Base-by-base conservation (phyloP, 2,113 vertebrate genomes). In the Melospiza georgiana region DNA sequence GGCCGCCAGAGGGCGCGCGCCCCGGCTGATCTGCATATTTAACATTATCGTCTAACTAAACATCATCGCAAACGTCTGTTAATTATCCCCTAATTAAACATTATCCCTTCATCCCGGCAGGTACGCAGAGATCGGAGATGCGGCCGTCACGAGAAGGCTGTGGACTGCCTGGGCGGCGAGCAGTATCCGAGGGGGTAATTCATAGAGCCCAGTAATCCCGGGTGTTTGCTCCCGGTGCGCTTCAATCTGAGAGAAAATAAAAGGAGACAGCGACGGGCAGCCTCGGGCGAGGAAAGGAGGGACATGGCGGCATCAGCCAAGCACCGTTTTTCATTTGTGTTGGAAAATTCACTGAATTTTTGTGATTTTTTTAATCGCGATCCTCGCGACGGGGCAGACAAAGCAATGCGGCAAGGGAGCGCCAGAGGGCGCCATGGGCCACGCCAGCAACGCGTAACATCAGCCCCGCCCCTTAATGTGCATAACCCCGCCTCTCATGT, bases 361-460 rank as follows among this genome's bases (percentile, higher is more conserved):
- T 5, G 2, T 20, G 5, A 1, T 6, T 43, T 33, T 33, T 58
- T 58, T 7, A 13, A 16, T 20, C 6, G 21, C 35, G 3, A 21
- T 20, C 10, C 44, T 14, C 52, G 3, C 12, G 12, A 25, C 24
- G 12, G 6, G n/a, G 30, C 30, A 12, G 58, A 11, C 3, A 15
- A 10, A 51, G 9, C 31, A 51, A 28, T 17, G 24, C 16, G 5
- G 12, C 8, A n/a, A 39, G 1, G 1, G 18, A 31, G 1, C 76
- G 68, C 86, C 61, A 81, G 68, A 27, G 33, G 77, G 77, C 77
- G 59, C 68, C 33, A 17, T 1, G 35, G 11, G 43, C 31, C 58
- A 24, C 2, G 12, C 14, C 15, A 15, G 46, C 22, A 12, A 5
- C 0, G 24, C 4, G 2, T 3, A 3, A 0, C 0, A 1, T 1